A percentile compares a stretch with the other conserved stretches of the same genome.
phyloP scores from a whole-genome alignment of 2,797 vertebrate genomes.

The Linurgus olivaceus region DNA sequence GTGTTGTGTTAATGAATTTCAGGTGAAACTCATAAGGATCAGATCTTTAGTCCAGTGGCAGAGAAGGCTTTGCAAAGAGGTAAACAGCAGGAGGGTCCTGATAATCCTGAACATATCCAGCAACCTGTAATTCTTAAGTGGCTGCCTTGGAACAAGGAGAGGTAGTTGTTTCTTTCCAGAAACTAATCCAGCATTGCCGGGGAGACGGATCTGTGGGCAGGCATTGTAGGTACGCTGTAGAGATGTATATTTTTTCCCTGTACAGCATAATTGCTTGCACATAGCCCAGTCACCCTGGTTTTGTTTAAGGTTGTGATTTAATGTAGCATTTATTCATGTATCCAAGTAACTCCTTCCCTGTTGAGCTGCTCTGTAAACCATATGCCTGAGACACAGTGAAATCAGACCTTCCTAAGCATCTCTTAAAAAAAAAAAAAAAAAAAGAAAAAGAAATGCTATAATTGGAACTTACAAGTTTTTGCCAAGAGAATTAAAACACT shows the following conservation, averaged over 20 bases:
- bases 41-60: neutral
- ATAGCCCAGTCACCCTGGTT: neutral
- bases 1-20: neutral
- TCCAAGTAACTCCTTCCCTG: slow-evolving; percentile 18
- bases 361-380: slow-evolving; percentile 25
- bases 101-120: neutral
- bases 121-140: neutral
- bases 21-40: neutral
- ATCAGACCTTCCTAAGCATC: slow-evolving; percentile 36
- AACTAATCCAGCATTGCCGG: neutral
- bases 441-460: neutral
- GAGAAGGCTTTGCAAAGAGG: neutral
- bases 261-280: neutral
- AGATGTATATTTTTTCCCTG: neutral
- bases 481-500: slow-evolving; percentile 43
- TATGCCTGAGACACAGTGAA: slow-evolving; percentile 13
- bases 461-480: slow-evolving; percentile 41
- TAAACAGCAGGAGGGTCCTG: neutral
- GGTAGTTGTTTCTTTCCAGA: neutral
- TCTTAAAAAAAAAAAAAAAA: neutral
- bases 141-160: neutral
- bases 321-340: neutral
- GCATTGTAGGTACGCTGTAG: neutral
- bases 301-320: slow-evolving; percentile 19
- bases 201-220: neutral